Conservation (phyloP, 2,888 invertebrate species). For the Pachymerium ferrugineum region DNA sequence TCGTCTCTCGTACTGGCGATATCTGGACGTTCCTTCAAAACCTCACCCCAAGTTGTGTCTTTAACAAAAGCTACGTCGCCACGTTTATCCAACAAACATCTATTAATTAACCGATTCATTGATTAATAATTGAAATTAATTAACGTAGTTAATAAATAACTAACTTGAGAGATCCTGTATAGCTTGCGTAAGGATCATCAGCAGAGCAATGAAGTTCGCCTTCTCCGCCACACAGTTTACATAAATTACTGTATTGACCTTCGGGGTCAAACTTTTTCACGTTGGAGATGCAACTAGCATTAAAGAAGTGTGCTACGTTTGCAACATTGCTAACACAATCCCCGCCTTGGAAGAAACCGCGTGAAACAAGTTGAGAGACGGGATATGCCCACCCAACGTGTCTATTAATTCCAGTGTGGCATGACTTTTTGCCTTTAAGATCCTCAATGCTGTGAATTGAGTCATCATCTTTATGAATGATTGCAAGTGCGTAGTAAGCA, state of each 20-base stretch:
- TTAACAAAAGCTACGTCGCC: constrained; percentile 89
- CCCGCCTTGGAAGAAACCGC: not conserved
- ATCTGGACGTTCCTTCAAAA: constrained; percentile 12
- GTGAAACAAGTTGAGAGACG: not conserved
- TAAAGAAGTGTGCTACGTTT: constrained; percentile 45
- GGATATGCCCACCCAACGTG: constrained; percentile 30
- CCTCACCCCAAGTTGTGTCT: constrained; percentile 59
- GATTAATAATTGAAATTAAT: not conserved
- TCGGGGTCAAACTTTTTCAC: constrained; percentile 34
- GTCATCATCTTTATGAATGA: constrained; percentile 67
- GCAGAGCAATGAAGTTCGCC: constrained; percentile 70
- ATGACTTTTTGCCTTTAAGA: constrained; percentile 70
- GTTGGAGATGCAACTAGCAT: constrained; percentile 48
- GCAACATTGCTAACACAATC: constrained; percentile 11
- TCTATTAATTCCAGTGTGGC: constrained; percentile 64
- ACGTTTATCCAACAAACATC: constrained; percentile 66
- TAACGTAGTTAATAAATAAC: not conserved
- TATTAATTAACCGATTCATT: constrained; percentile 60
- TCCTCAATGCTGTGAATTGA: constrained; percentile 62
- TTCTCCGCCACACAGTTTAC: constrained; percentile 60
- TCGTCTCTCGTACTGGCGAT: constrained; percentile 18
- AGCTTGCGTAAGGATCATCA: constrained; percentile 58
- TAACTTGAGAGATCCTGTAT: constrained; percentile 47
- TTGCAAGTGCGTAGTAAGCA: constrained; percentile 74
- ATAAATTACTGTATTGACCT: constrained; percentile 65